These are phyloP conservation scores for Lepilemur septentrionalis DNA, from an alignment of 2,797 vertebrate species.

Conservation along the genomic window DNA sequence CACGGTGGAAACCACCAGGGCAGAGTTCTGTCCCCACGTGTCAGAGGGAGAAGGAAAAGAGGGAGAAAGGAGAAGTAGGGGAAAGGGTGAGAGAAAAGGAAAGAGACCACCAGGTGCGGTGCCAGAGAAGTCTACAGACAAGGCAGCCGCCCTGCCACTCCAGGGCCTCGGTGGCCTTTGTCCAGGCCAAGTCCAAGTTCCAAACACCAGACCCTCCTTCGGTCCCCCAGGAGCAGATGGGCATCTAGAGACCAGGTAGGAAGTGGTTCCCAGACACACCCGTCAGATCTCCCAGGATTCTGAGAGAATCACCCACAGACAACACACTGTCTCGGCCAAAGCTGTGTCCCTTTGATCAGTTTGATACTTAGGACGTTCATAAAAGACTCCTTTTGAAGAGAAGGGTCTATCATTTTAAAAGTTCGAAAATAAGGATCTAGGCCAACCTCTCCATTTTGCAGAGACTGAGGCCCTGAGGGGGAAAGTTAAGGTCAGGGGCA, in stretches of 20 bases:
- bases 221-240: neutral
- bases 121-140: neutral
- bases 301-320: neutral
- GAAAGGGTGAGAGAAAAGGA: neutral
- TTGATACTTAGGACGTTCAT: neutral
- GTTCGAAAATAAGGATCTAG: neutral
- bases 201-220: neutral
- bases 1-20: neutral
- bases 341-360: neutral
- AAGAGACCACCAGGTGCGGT: neutral
- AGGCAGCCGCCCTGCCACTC: rapidly evolving
- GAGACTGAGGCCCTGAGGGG: neutral
- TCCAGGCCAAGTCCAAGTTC: neutral
- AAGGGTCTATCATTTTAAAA: neutral
- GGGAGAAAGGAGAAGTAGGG: neutral
- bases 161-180: neutral
- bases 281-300: neutral
- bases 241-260: neutral
- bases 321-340: neutral
- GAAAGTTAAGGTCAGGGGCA: neutral
- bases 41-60: neutral
- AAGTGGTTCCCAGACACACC: neutral
- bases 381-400: neutral
- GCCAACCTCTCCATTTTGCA: neutral
- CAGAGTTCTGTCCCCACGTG: neutral